phyloP scores from a whole-genome alignment of 2,888 invertebrate genomes.

The Polia nebulosa region DNA sequence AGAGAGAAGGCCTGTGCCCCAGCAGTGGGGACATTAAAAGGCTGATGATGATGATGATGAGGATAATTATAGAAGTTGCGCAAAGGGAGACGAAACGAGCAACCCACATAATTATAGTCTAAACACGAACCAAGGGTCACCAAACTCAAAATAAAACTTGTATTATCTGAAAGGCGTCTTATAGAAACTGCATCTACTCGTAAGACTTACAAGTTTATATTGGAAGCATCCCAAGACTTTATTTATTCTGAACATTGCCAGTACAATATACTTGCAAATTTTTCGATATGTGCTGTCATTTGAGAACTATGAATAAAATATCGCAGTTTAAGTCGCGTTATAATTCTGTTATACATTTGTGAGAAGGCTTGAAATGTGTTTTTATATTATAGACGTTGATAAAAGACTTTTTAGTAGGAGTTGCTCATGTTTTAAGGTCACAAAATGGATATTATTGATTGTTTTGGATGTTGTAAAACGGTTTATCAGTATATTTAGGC shows the following conservation, averaged over 20 bases:
- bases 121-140: background rate
- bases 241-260: conserved; percentile 64
- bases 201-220: conserved; percentile 37
- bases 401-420: background rate
- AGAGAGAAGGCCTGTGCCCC: too few species aligned
- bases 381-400: conserved; percentile 11
- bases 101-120: background rate
- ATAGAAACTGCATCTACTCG: conserved; percentile 36
- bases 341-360: conserved; percentile 43
- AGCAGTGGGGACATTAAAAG: too few species aligned
- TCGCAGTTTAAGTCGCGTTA: conserved; percentile 47
- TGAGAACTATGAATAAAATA: conserved; percentile 68
- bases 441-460: background rate
- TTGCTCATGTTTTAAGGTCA: background rate
- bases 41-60: too few species aligned
- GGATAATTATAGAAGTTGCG: too few species aligned
- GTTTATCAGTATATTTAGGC: background rate
- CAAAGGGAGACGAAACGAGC: too few species aligned
- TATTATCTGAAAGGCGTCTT: conserved; percentile 13
- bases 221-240: conserved; percentile 45
- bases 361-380: background rate
- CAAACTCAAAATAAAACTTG: conserved; percentile 12
- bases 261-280: conserved; percentile 72
- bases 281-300: conserved; percentile 68
- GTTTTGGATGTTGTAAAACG: background rate